Percentiles rank a stretch among this genome's conserved stretches.
Evolutionary conservation across 1,140 invertebrate species (phyloP).

Genomic region (Aphidius gifuensis): DNA sequence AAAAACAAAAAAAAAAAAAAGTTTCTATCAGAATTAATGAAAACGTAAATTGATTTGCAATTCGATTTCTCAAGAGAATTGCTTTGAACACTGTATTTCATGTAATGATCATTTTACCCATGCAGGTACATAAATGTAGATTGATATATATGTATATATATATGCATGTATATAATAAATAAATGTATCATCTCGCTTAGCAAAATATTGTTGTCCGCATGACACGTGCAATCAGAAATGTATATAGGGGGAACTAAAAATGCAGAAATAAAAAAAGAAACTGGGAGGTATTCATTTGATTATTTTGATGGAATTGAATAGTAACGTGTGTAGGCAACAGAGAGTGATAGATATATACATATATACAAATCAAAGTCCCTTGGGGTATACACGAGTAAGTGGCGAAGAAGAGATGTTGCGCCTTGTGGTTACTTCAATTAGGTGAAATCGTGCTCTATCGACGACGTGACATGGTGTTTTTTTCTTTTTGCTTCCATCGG

Average conservation of each 20-base stretch:
- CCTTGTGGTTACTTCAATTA: constrained; percentile 56
- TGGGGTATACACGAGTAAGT: constrained; percentile 15
- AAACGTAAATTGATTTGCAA: no score
- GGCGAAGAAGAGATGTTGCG: constrained; percentile 28
- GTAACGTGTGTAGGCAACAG: constrained; percentile 11
- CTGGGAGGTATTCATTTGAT: constrained; percentile 49
- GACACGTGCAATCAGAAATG: constrained; percentile 49
- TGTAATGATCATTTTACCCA: background rate
- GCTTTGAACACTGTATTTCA: background rate
- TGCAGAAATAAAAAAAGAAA: background rate
- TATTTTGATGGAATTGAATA: constrained; percentile 41
- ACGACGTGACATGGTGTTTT: constrained; percentile 2
- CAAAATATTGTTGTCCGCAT: constrained; percentile 1
- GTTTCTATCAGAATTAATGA: no score
- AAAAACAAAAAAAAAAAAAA: no score
- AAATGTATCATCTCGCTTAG: no score
- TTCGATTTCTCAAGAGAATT: no score
- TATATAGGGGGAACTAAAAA: constrained; percentile 35
- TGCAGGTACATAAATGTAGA: no score
- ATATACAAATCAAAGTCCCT: constrained; percentile 31
- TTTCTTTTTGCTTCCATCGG: no score
- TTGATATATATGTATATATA: no score
- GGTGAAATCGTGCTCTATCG: constrained; percentile 44
- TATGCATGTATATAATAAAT: no score
- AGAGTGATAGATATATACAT: constrained; percentile 23